Base-by-base conservation (phyloP, 2,113 vertebrate species). In the Reinhardtius hippoglossoides region DNA sequence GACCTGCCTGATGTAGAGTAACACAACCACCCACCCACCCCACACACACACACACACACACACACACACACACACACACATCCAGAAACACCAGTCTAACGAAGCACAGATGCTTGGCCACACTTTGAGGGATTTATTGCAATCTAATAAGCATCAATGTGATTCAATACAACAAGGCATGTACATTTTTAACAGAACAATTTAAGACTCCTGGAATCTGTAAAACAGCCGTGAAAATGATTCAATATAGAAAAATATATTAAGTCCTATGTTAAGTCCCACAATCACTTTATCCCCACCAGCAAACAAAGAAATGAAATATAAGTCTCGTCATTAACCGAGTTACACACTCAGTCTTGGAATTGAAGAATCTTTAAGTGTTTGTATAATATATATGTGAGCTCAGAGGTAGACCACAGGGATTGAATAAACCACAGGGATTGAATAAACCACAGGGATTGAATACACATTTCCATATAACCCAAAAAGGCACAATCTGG, bases 51-150 rank as follows among this genome's bases (percentile, higher is more conserved):
- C 23, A 10, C 69, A 27, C 20, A 26, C n/a, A 60, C 52, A 42
- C 16, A 46, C 1, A 64, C 15, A 63, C 21, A 54, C 35, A 55
- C 18, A 54, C 26, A 55, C 52, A 35, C 46, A 65, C 5, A 58
- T 0, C 20, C 24, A 65, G 4, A 83, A 4, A 48, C 46, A 48
- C 5, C 3, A 48, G 46, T 48, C 46, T 7, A 48, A 18, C 46
- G n/a, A 48, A 14, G 16, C 15, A 48, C 46, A 16, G 14, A 48
- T 18, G 46, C 46, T 50, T 63, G 5, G 64, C 89, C 90, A 92
- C 89, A 92, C 85, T 91, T 90, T 91, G 91, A 92, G 92, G 90
- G 81, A 91, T 91, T 92, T 91, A 93, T 92, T 93, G 64, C 70
- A 85, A 78, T 84, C 81, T 81, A 83, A 78, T 69, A 84, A 78